Percentiles rank a stretch among this genome's conserved stretches.
Evolutionary conservation across 2,113 vertebrate genomes (phyloP).

Genomic region (Nothobranchius kuhntae): DNA sequence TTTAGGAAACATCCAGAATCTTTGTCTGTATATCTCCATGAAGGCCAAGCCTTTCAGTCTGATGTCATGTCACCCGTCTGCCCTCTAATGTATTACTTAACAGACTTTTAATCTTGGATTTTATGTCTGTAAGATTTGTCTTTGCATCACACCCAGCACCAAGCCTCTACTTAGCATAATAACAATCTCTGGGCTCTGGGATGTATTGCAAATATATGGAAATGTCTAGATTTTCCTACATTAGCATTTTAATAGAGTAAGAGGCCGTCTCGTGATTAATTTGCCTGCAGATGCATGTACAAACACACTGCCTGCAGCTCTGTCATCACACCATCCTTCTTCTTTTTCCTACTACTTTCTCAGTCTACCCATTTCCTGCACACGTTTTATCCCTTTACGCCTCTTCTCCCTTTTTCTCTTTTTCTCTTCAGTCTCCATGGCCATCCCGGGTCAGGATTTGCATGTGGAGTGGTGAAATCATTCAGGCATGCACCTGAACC

Average conservation of each 20-base stretch:
- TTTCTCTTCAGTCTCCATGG: conserved; percentile 12
- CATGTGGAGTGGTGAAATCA: conserved; percentile 69
- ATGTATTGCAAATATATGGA: conserved; percentile 67
- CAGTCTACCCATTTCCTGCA: conserved; percentile 50
- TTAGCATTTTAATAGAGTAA: conserved; percentile 81
- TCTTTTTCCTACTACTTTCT: conserved; percentile 26
- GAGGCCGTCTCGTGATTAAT: conserved; percentile 67
- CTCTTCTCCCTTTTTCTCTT: conserved; percentile 7
- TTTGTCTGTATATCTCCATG: conserved; percentile 3
- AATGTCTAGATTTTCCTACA: conserved; percentile 71
- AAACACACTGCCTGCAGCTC: conserved; percentile 64
- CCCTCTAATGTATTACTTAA: conserved; percentile 22
- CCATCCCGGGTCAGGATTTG: conserved; percentile 49
- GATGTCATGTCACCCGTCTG: background rate
- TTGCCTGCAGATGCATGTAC: conserved; percentile 68
- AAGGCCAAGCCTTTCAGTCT: background rate
- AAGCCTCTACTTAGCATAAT: conserved; percentile 52
- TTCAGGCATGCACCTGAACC: conserved; percentile 62
- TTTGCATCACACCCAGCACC: conserved; percentile 33
- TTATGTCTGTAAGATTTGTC: conserved; percentile 39
- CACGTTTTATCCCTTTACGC: conserved; percentile 22
- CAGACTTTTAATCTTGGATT: conserved; percentile 40
- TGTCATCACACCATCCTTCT: conserved; percentile 54
- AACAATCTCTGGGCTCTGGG: conserved; percentile 54
- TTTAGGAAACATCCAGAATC: conserved; percentile 1